Evolutionary conservation across 2,113 vertebrate species (phyloP).

Genomic region (Apistogramma diplotaenia): DNA sequence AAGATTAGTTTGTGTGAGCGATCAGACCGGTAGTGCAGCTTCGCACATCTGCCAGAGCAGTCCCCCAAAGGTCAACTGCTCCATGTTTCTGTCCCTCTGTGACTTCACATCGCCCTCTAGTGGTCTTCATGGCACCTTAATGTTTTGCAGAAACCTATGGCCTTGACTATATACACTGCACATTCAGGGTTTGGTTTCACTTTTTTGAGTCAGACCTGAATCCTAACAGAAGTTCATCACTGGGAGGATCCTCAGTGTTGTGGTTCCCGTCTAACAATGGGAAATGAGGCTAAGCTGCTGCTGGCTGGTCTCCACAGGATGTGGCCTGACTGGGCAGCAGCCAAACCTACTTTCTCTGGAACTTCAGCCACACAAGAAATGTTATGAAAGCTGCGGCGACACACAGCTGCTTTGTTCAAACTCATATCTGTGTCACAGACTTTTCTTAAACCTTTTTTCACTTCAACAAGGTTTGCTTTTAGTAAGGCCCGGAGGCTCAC

Average conservation of each 20-base stretch:
- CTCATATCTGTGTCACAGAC: not conserved
- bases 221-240: not conserved
- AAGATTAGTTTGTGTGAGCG: not conserved
- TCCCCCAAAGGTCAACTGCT: too few species aligned
- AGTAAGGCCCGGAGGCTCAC: not conserved
- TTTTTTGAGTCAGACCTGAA: not conserved
- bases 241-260: conserved; percentile 8
- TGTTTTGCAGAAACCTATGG: not conserved
- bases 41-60: not conserved
- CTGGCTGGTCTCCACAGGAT: conserved; percentile 54
- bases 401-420: conserved; percentile 13
- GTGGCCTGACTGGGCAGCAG: conserved; percentile 54
- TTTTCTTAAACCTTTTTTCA: not conserved
- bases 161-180: not conserved
- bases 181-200: not conserved
- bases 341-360: conserved; percentile 42
- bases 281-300: conserved; percentile 30
- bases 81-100: not conserved
- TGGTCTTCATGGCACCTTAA: conserved; percentile 1
- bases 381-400: conserved; percentile 21
- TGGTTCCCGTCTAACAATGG: conserved; percentile 53
- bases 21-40: not conserved
- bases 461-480: not conserved
- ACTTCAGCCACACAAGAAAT: conserved; percentile 13
- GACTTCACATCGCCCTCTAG: conserved; percentile 51